Conservation (phyloP, 2,888 invertebrate species). For the Agrilus biguttatus region DNA sequence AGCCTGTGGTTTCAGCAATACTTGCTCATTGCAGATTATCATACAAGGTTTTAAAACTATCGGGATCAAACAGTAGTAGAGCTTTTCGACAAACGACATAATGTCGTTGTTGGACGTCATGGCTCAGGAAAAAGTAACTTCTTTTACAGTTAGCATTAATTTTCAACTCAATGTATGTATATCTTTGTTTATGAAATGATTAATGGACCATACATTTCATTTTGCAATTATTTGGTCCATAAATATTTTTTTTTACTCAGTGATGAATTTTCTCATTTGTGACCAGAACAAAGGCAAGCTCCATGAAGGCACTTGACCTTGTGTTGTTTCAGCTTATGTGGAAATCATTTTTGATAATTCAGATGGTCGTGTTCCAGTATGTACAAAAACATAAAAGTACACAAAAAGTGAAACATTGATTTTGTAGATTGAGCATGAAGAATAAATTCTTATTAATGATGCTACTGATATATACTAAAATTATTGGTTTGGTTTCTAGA, state of each 20-base stretch:
- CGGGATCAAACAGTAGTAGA: too few relatives aligned
- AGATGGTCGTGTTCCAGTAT: conserved; percentile 90
- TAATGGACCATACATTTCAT: too few relatives aligned
- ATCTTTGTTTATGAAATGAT: conserved; percentile 1
- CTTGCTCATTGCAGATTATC: too few relatives aligned
- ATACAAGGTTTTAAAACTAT: too few relatives aligned
- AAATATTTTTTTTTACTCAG: conserved; percentile 50
- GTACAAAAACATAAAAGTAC: conserved; percentile 17
- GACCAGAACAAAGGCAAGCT: conserved; percentile 95
- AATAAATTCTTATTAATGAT: conserved; percentile 26
- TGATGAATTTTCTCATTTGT: conserved; percentile 95
- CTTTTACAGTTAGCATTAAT: too few relatives aligned
- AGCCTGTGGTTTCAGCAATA: too few relatives aligned
- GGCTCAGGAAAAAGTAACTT: too few relatives aligned
- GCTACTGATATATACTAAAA: neutral
- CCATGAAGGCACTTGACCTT: conserved; percentile 95
- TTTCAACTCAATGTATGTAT: neutral
- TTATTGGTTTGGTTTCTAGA: conserved; percentile 38
- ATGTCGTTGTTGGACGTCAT: too few relatives aligned
- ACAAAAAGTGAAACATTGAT: neutral
- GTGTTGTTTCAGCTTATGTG: conserved; percentile 93
- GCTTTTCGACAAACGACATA: too few relatives aligned
- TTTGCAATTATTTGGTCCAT: too few relatives aligned
- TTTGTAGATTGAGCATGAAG: conserved; percentile 87
- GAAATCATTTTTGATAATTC: conserved; percentile 99